Evolutionary conservation across 2,797 vertebrate genomes (phyloP), one percentile per base, ranked within the genome.

Genomic region (Megalops cyprinoides): DNA sequence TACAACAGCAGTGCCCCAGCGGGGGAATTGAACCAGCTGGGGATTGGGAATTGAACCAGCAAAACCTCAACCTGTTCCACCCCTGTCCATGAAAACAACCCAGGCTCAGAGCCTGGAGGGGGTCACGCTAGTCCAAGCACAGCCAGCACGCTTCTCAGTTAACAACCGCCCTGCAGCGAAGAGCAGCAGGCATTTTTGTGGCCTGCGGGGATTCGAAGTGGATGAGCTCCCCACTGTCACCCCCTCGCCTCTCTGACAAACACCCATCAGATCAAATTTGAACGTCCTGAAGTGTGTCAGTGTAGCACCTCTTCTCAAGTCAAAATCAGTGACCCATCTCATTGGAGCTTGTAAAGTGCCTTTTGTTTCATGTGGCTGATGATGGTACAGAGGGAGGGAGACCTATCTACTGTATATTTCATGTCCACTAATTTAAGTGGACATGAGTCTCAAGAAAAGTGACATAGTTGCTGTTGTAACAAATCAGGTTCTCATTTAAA

Each of bases 341-440:
- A 93, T 92, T 87, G 82, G 93, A 92, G 92, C 84, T 90, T 89
- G 82, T 90, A 49, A 93, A 94, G 93, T 93, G 93, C 89, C 91
- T 92, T 84, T 85, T 86, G 89, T 92, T 88, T 92, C 91, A 92
- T 92, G 87, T 89, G 92, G 87, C 46, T 53, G 34, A 34, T 56
- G 53, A 55, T 90, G 87, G 86, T 90, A 55, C 46, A 23, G 76
- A 62, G 39, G 23, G 76, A 62, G 39, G 79, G 81, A 82, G 79
- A 18, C 55, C 81, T 80, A 88, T 93, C 89, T 85, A n/a, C n/a
- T n/a, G n/a, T n/a, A 94, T 93, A 89, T 93, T 94, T 92, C 89
- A 93, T 79, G 77, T 76, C 12, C 80, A 86, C 87, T 91, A 92
- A 94, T 94, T 92, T 88, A 90, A 87, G 87, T 85, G n/a, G n/a